Evolutionary conservation across 2,888 invertebrate species (phyloP), one percentile per base, ranked within the genome.

Genomic region (Synergus itoensis): DNA sequence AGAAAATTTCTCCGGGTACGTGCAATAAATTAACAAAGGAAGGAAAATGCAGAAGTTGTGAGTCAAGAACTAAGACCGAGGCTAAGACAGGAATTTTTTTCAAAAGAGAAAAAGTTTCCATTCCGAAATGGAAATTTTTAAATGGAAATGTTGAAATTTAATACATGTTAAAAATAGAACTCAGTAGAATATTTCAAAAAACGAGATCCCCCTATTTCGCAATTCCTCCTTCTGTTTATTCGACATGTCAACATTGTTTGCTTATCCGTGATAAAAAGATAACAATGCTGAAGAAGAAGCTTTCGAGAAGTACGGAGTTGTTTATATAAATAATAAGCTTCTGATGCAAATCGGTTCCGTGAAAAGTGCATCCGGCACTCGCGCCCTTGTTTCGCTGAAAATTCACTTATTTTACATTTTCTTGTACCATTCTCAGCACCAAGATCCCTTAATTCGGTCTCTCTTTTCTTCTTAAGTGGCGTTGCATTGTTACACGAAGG

Each of bases 351-450:
- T 73, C 9, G 45, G 18, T 67, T 67, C 41, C 16, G 16, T n/a
- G 18, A 65, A 9, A 41, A 41, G 41, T 16, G 28, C 28, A 12
- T 36, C 16, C 18, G 16, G 64, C n/a, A 40, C 28, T 64, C 12
- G 64, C 64, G 16, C 8, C 48, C 16, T 69, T 48, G 2, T 9
- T 28, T 53, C n/a, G 36, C 28, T 11, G 11, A 53, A 0, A 28
- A 53, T 14, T n/a, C 73, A n/a, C 48, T 53, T 69, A 69, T 73
- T 48, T 53, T 53, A 36, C n/a, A 53, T 53, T 73, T 53, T 53
- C 53, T 48, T 73, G 53, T 53, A 73, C n/a, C 7, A n/a, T 40
- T 53, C 48, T 73, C 73, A 53, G 48, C n/a, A 40, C 36, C 36
- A 53, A 73, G 36, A 53, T 48, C 53, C 53, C 73, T 73, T 53